phyloP scores from a whole-genome alignment of 30 jellyfish, hydroid and myxozoan species.

The Hydractinia symbiolongicarpus region DNA sequence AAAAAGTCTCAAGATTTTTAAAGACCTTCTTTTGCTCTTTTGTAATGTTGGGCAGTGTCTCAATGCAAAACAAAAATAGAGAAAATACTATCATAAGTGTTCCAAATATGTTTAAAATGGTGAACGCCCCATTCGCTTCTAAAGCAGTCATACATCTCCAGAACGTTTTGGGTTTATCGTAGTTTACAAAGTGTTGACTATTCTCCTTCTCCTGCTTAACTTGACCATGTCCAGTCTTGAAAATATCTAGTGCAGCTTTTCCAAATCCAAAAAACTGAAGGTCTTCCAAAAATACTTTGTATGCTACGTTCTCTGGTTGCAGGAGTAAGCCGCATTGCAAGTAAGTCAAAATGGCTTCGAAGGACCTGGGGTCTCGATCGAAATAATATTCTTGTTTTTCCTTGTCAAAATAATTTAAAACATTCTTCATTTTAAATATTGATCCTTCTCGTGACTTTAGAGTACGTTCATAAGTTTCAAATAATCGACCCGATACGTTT shows the following conservation, averaged over 20 bases:
- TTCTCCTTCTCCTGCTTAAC: conserved; percentile 22
- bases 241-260: conserved; percentile 53
- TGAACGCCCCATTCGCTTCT: conserved; percentile 65
- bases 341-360: conserved; percentile 67
- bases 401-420: conserved; percentile 31
- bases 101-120: conserved; percentile 41
- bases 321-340: conserved; percentile 64
- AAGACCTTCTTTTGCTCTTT: conserved; percentile 27
- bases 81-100: conserved; percentile 54
- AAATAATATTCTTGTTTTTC: conserved; percentile 54
- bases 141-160: conserved; percentile 32
- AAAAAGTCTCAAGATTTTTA: conserved; percentile 44
- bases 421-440: neutral
- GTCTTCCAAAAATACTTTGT: conserved; percentile 57
- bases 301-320: conserved; percentile 65
- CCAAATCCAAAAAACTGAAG: conserved; percentile 72
- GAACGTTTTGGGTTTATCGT: conserved; percentile 18
- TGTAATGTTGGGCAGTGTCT: conserved; percentile 54
- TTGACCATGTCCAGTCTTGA: conserved; percentile 22
- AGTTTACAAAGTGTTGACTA: conserved; percentile 35
- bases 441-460: conserved; percentile 32
- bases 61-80: conserved; percentile 64
- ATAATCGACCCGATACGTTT: conserved; percentile 65
- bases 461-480: conserved; percentile 68
- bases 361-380: conserved; percentile 62